Conservation (phyloP, 2,797 vertebrate genomes). For the Tokudaia tokunoshimensis region DNA sequence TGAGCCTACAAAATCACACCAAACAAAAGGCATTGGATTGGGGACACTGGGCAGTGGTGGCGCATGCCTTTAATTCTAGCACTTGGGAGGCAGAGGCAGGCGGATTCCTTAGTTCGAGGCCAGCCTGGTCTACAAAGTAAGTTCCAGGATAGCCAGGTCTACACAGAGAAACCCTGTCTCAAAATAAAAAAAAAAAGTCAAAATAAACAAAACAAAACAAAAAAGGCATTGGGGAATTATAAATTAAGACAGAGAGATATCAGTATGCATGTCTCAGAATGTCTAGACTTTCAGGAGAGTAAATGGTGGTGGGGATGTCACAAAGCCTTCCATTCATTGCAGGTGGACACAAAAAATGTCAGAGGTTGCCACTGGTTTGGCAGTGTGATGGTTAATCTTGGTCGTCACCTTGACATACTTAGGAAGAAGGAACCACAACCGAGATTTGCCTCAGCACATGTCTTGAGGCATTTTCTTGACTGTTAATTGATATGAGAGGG, state of each 20-base stretch:
- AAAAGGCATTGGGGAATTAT: background rate
- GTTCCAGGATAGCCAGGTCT: no score
- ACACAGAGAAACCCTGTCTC: no score
- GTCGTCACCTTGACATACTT: no score
- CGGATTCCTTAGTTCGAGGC: no score
- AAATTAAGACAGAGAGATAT: background rate
- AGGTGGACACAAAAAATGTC: slow-evolving; percentile 12
- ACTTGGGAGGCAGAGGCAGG: no score
- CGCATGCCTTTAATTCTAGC: no score
- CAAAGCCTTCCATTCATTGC: background rate
- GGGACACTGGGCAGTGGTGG: no score
- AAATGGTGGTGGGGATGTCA: background rate
- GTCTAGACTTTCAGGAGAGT: background rate
- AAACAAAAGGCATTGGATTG: no score
- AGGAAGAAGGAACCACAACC: background rate
- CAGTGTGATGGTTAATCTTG: background rate
- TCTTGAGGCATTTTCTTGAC: background rate
- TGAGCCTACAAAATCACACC: background rate
- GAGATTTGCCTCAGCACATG: background rate
- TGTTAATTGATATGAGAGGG: background rate
- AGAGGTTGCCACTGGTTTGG: background rate
- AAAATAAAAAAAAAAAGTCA: no score
- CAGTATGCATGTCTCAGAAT: background rate
- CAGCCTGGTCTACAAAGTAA: no score
- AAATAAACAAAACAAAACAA: no score